These are phyloP conservation scores for Bucco capensis DNA, from an alignment of 2,113 vertebrate species.

Conservation along the genomic window DNA sequence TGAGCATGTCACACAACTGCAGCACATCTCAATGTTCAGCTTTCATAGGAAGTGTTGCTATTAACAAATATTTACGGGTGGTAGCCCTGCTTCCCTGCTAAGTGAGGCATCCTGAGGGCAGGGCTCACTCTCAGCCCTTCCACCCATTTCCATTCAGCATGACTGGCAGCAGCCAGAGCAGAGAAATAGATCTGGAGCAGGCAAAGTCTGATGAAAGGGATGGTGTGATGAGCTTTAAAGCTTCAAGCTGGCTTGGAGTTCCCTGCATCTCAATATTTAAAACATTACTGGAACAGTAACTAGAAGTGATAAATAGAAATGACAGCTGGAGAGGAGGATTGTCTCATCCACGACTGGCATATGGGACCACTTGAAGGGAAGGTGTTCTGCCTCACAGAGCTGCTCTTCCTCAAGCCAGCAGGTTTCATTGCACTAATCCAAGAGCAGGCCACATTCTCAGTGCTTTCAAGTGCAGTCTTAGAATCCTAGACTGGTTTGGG, in stretches of 20 bases:
- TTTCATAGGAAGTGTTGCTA: constrained; percentile 8
- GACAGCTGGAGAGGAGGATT: neutral
- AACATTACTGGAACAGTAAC: neutral
- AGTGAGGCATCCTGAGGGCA: neutral
- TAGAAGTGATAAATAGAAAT: neutral
- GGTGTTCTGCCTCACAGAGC: neutral
- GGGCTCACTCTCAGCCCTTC: neutral
- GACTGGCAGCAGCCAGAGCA: neutral
- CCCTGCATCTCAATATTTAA: neutral
- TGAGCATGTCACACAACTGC: constrained; percentile 6
- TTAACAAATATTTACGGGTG: neutral
- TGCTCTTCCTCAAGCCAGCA: neutral
- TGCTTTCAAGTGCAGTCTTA: neutral
- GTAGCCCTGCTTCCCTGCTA: neutral
- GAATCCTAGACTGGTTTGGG: too few relatives aligned
- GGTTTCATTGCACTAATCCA: neutral
- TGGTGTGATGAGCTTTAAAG: neutral
- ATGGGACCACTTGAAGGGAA: neutral
- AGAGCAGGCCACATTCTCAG: neutral
- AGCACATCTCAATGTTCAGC: neutral
- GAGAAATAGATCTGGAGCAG: neutral
- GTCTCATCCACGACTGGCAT: neutral
- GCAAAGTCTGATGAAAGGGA: neutral
- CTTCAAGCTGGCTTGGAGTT: neutral
- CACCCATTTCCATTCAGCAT: too few relatives aligned